Conservation (phyloP, 2,113 vertebrate genomes). For the Amphiprion percula region DNA sequence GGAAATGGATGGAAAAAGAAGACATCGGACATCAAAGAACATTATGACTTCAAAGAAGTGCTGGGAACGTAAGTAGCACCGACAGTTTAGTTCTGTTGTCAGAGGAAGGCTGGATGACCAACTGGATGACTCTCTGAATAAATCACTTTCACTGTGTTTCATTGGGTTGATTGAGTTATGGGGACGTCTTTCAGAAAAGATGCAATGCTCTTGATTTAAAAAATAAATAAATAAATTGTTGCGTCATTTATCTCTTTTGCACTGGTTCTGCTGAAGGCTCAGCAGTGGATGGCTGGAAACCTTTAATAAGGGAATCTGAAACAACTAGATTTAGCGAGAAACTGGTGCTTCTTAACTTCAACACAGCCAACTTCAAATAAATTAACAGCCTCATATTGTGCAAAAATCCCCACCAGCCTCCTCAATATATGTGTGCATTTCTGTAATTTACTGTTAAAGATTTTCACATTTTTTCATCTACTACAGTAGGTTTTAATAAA, state of each 20-base stretch:
- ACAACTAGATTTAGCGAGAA: no score
- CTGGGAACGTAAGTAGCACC: constrained; percentile 85
- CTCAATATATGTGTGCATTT: background rate
- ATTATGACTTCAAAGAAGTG: constrained; percentile 88
- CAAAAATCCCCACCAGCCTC: no score
- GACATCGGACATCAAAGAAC: constrained; percentile 87
- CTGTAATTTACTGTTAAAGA: background rate
- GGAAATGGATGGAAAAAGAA: constrained; percentile 88
- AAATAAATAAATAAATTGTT: background rate
- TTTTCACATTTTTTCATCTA: background rate
- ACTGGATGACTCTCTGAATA: background rate
- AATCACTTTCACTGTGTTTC: background rate
- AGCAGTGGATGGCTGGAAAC: background rate
- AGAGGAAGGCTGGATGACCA: background rate
- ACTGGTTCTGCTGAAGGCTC: background rate
- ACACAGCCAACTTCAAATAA: no score
- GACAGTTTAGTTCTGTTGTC: constrained; percentile 4
- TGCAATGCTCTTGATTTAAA: background rate
- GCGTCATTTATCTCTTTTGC: background rate
- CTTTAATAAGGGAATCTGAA: background rate
- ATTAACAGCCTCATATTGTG: no score
- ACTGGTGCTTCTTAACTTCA: no score
- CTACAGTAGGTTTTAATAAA: background rate
- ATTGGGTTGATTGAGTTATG: background rate
- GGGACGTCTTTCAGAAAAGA: background rate